phyloP scores from a whole-genome alignment of 2,888 invertebrate species.

The Lasioglossum marginatum region DNA sequence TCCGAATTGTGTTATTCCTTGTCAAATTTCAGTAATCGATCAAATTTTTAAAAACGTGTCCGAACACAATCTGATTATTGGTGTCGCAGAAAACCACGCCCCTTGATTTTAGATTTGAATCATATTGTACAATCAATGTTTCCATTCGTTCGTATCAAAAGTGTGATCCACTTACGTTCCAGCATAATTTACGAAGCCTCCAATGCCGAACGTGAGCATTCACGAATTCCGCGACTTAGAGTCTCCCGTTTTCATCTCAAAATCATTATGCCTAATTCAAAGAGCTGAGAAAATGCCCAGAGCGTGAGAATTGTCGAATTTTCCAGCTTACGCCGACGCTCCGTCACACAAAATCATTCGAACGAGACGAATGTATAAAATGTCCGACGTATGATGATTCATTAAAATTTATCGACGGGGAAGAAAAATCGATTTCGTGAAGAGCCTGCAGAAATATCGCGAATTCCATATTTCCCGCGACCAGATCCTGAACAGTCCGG shows the following conservation, averaged over 20 bases:
- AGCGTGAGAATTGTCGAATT: slow-evolving; percentile 47
- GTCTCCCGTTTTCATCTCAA: slow-evolving; percentile 20
- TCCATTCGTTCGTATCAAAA: background rate
- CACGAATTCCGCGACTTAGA: slow-evolving; percentile 38
- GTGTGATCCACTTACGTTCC: slow-evolving; percentile 4
- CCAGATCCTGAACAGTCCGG: slow-evolving; percentile 10
- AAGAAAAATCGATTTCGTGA: background rate
- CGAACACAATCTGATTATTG: background rate
- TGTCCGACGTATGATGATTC: slow-evolving; percentile 26
- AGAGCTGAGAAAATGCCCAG: slow-evolving; percentile 11
- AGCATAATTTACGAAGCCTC: slow-evolving; percentile 19
- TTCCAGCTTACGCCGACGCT: slow-evolving; percentile 34
- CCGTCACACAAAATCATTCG: slow-evolving; percentile 18
- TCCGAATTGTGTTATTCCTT: background rate
- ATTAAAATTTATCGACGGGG: background rate
- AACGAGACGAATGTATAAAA: slow-evolving; percentile 28
- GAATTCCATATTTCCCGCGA: slow-evolving; percentile 22
- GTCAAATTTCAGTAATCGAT: background rate
- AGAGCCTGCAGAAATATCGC: background rate
- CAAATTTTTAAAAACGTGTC: background rate
- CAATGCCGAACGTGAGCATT: slow-evolving; percentile 46
- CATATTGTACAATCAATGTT: too few species aligned
- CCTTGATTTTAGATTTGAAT: background rate
- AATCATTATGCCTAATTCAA: slow-evolving; percentile 17
- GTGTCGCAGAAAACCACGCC: too few species aligned